Conservation (phyloP, 2,797 vertebrate species). For the Acrocephalus scirpaceus region DNA sequence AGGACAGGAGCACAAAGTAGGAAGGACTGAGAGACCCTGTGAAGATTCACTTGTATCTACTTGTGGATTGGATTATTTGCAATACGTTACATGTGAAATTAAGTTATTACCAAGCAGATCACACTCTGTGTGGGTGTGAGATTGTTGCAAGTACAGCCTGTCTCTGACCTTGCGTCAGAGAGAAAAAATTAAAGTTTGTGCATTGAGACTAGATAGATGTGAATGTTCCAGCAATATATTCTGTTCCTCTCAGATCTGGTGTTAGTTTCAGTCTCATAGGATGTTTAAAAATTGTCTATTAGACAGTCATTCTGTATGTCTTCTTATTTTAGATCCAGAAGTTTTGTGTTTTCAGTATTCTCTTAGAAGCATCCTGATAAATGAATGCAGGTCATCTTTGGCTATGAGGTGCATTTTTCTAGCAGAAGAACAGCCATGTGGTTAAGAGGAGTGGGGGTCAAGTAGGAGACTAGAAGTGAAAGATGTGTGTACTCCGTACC, state of each 20-base stretch:
- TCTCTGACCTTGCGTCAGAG: neutral
- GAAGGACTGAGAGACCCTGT: neutral
- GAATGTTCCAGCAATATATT: neutral
- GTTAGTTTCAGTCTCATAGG: neutral
- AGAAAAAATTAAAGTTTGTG: neutral
- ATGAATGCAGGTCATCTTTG: neutral
- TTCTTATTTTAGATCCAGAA: neutral
- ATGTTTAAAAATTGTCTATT: neutral
- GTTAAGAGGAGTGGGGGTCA: neutral
- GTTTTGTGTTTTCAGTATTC: neutral
- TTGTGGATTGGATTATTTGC: constrained; percentile 6
- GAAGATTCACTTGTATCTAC: neutral
- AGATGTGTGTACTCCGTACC: neutral
- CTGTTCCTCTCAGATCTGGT: neutral
- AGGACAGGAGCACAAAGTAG: neutral
- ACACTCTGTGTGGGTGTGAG: neutral
- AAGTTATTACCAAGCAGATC: constrained; percentile 24
- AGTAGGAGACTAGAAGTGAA: neutral
- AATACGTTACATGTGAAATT: neutral
- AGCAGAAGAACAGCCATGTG: rapidly evolving
- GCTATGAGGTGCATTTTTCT: neutral
- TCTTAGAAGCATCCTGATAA: neutral
- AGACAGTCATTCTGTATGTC: neutral
- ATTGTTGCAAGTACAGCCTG: neutral
- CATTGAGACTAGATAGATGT: neutral